A percentile compares a stretch with the other conserved stretches of the same genome.
Conservation (phyloP, 2,888 invertebrate species). For the Catonia carolina region DNA sequence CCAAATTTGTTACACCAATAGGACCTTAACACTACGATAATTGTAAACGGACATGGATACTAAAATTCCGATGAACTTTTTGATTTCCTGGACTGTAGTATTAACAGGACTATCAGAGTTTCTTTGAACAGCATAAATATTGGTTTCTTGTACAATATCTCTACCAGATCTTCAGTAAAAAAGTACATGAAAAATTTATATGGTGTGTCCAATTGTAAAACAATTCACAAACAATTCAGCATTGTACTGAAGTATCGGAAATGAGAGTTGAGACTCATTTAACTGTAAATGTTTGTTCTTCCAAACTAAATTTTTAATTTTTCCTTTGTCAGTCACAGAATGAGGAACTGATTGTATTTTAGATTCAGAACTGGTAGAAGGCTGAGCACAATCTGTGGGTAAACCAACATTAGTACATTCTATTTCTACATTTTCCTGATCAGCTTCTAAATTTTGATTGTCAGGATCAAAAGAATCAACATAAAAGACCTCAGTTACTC, state of each 20-base stretch:
- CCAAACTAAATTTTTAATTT: conserved; percentile 3
- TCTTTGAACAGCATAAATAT: neutral
- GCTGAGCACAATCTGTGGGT: too few species aligned
- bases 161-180: neutral
- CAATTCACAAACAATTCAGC: neutral
- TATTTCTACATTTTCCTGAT: too few species aligned
- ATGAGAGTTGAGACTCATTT: neutral
- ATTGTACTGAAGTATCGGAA: neutral
- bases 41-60: neutral
- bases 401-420: too few species aligned
- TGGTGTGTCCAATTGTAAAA: neutral
- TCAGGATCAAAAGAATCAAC: neutral
- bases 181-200: neutral
- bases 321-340: neutral
- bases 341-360: too few species aligned
- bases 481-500: neutral
- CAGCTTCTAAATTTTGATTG: neutral
- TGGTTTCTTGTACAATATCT: neutral
- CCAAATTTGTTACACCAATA: neutral
- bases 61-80: neutral
- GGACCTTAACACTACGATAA: neutral
- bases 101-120: neutral
- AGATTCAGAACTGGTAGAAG: too few species aligned
- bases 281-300: neutral
- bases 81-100: neutral